Conservation (phyloP, 2,888 invertebrate species). For the Leuctra nigra region DNA sequence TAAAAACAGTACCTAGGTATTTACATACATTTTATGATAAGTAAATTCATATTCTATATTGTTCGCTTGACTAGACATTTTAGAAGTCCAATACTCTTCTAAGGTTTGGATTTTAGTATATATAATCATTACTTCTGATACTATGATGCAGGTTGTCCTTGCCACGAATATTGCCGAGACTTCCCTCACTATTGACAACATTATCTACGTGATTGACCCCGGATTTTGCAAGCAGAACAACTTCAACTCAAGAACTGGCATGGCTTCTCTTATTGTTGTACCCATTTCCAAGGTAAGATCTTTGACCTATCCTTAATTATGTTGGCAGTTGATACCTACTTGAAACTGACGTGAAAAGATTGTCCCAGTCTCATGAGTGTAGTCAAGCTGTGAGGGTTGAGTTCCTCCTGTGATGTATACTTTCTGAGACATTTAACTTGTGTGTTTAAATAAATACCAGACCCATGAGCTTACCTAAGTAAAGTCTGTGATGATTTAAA, state of each 20-base stretch:
- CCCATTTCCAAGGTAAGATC: conserved; percentile 80
- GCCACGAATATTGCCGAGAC: conserved; percentile 99
- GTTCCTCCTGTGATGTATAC: no score
- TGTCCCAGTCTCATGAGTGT: neutral
- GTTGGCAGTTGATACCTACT: neutral
- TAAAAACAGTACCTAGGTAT: no score
- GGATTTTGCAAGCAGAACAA: conserved; percentile 99
- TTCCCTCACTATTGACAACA: conserved; percentile 97
- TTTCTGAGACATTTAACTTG: no score
- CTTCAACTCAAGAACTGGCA: conserved; percentile 95
- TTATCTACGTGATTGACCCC: conserved; percentile 98
- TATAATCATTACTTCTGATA: no score
- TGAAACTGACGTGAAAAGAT: neutral
- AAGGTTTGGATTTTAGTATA: no score
- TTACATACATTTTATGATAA: no score
- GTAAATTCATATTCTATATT: no score
- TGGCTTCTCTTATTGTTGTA: conserved; percentile 98
- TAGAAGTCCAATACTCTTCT: no score
- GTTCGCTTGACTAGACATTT: no score
- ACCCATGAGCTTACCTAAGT: no score
- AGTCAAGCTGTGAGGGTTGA: no score
- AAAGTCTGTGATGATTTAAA: neutral
- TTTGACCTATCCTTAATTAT: neutral
- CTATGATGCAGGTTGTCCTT: conserved; percentile 85
- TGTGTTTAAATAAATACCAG: no score